Conservation (phyloP, 2,888 invertebrate genomes). For the Hypolimnas misippus region DNA sequence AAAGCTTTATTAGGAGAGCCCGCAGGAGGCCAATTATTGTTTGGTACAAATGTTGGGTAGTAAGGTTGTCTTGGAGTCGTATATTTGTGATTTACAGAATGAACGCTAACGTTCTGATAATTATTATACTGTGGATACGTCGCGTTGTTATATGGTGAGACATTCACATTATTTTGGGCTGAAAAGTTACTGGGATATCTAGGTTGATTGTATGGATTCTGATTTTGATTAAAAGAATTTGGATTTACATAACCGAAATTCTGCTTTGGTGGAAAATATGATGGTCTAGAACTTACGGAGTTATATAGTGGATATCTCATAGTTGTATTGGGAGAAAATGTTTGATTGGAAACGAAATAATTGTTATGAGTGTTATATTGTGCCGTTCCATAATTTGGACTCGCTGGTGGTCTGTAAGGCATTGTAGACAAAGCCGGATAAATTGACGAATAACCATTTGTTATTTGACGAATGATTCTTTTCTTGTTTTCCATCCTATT, state of each 20-base stretch:
- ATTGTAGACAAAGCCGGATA: constrained; percentile 53
- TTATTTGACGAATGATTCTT: constrained; percentile 51
- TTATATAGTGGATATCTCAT: constrained; percentile 7
- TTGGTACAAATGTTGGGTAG: neutral
- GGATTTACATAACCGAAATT: constrained; percentile 11
- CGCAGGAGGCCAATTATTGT: neutral
- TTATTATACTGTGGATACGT: neutral
- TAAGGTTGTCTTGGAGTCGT: neutral
- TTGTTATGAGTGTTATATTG: neutral
- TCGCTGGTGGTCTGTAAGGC: constrained; percentile 7
- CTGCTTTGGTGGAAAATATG: constrained; percentile 15
- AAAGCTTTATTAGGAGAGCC: neutral
- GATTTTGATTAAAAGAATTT: constrained; percentile 8
- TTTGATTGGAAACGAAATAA: constrained; percentile 14
- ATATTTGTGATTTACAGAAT: neutral
- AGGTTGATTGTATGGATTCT: constrained; percentile 2
- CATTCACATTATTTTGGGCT: neutral
- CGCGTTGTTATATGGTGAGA: neutral
- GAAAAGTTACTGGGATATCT: neutral
- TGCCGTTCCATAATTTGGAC: constrained; percentile 1
- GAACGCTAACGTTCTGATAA: neutral
- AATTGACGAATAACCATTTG: constrained; percentile 47
- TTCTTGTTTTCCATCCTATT: constrained; percentile 22
- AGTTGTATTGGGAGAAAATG: constrained; percentile 27
- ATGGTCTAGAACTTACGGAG: constrained; percentile 21